Base-by-base conservation (phyloP, 2,113 vertebrate species). In the Cryptotis parvus region DNA sequence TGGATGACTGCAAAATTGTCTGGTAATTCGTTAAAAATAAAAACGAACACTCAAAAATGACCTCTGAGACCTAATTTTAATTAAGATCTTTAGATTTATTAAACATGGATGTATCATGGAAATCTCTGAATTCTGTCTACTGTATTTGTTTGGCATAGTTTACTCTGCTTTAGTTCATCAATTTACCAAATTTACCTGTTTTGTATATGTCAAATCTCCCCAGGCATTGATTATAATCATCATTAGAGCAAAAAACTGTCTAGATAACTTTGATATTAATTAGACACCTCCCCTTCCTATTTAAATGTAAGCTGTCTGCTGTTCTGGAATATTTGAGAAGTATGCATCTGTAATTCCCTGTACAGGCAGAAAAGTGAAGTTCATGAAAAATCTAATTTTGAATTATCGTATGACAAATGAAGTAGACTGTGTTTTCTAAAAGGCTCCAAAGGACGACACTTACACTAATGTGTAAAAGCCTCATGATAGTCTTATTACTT, bases 231-330 rank as follows among this genome's bases (percentile, higher is more conserved):
- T 66, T 94, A 96, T 63, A 83, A 89, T 72, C 86, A 94, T 95
- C 94, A 95, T 76, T 89, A 96, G 96, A 94, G 96, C 85, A 70
- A 96, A n/a, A n/a, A n/a, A 95, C 31, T 89, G 79, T 92, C 93
- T 95, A 96, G 6, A 49, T 89, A 94, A 97, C 96, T 93, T 94
- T 43, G 93, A 94, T 89, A 91, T 96, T 95, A 97, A 98, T 97
- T 96, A 96, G 94, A 95, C 96, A 92, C 91, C 93, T 96, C 76
- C 94, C 95, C 94, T 87, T 96, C 97, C 97, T 98, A 97, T 97
- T 94, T 91, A 95, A 97, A 96, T 97, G 94, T 95, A 97, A 98
- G 96, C 87, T 61, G 86, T 97, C 93, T 52, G 75, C 26, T 2
- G 10, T 33, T 2, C 68, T 68, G 90, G 1, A 87, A 87, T 95